Evolutionary conservation across 35 echinoderm and acorn worm species (phyloP), one percentile per base, ranked within the genome.

Genomic region (Heliocidaris erythrogramma): DNA sequence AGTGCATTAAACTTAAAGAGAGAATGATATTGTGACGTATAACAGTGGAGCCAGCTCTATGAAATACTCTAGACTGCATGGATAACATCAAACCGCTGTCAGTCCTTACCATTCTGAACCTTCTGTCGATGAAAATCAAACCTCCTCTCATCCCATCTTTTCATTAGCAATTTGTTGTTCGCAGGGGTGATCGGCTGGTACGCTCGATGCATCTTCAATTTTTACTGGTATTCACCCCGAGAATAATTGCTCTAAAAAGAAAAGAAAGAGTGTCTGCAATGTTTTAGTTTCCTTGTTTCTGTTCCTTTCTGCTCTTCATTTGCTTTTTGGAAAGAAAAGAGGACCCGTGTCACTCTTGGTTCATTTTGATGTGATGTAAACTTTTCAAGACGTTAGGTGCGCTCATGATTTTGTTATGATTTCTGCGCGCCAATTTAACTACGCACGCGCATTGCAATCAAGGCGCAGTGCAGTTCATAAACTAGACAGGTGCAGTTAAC

Each of bases 181-280:
- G 98, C 98, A 5, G 98, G 98, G 14, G 98, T 99, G 4, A 99
- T 99, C 9, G 98, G 98, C 88, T 99, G 98, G 93, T 99, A 99
- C n/a, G 98, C 97, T 12, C 98, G 93, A 94, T 99, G 98, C 96
- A 96, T 98, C 17, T 49, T 71, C 4, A 27, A 47, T 48, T 42
- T 42, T 13, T 87, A 31, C 30, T 21, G 7, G 60, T 86, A 27
- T 11, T 50, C 50, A 30, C n/a, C 21, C 48, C 32, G 27, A 86
- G 30, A n/a, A 14, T 35, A 32, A 59, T 47, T 94, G 13, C 49
- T 93, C 49, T 86, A 30, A 30, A 42, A 89, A 89, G 47, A 31
- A 32, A 89, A 89, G 87, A 89, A 89, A 89, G 30, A 32, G 87
- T 89, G 10, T 89, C 16, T 89, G 47, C 29, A 24, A 30, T 47